Base-by-base conservation (phyloP, 2,888 invertebrate genomes). In the Drosophila macrospina region DNA sequence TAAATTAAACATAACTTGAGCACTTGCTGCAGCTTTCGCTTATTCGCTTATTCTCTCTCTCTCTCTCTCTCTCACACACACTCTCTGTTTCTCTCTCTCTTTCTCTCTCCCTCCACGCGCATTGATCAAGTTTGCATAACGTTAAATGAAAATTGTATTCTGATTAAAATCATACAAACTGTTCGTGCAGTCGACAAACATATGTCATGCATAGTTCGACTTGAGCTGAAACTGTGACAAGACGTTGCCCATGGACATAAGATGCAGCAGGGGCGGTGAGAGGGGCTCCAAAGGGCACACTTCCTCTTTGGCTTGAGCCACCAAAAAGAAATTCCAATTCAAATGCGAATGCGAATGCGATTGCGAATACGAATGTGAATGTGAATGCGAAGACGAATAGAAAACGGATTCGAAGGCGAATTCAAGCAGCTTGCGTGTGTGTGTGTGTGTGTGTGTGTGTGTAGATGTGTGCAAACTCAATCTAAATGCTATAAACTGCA, bases 401-500 rank as follows among this genome's bases (percentile, higher is more conserved):
- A 47, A 44, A 36, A 37, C 28, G 34, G 74, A 74, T 52, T 37
- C 60, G 61, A 65, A 63, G 62, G 55, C 44, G 63, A 71, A 64
- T 63, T 74, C 70, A 63, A 74, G 74, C 66, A 73, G 62, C 69
- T 76, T 78, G 51, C 65, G 47, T 74, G 74, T 69, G 66, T 52
- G 64, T 87, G 66, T 74, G 68, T 76, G 82, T n/a, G n/a, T n/a
- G n/a, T n/a, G n/a, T n/a, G n/a, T n/a, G 51, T 68, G 47, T 74
- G 74, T 69, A 67, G 55, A 66, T 87, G 66, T 74, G 68, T 76
- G 82, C 69, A 85, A 87, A 83, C 88, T 81, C 78, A 85, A 88
- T 85, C 79, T 81, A 88, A 86, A 84, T 71, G 74, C 87, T 71
- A 83, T 80, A 85, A 80, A 80, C 88, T 79, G 86, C 79, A 87